phyloP scores from a whole-genome alignment of 2,113 vertebrate genomes.

The Peromyscus polionotus region DNA sequence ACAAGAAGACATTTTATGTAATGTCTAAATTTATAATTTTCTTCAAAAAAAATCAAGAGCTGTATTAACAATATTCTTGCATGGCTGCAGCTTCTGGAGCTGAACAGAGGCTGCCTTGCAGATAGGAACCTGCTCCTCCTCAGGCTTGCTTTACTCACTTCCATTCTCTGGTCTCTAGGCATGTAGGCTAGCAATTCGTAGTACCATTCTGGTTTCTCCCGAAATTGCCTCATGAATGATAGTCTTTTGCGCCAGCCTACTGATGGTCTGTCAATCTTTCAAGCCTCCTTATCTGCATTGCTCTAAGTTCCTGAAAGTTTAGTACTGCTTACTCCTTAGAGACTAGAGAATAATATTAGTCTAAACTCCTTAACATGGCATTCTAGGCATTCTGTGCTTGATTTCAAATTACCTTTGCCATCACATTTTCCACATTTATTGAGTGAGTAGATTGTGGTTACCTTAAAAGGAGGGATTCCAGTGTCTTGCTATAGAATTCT shows the following conservation, averaged over 20 bases:
- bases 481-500: background rate
- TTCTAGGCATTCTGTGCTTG: slow-evolving; percentile 48
- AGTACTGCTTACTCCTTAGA: background rate
- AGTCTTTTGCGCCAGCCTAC: background rate
- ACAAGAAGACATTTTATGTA: slow-evolving; percentile 32
- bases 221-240: background rate
- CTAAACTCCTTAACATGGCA: slow-evolving; percentile 24
- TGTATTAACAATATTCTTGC: background rate
- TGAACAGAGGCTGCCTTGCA: background rate
- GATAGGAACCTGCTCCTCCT: background rate
- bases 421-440: slow-evolving; percentile 40
- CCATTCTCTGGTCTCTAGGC: background rate
- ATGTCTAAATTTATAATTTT: slow-evolving; percentile 6
- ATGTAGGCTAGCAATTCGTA: background rate
- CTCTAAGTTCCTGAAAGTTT: slow-evolving; percentile 15
- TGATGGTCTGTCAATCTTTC: background rate
- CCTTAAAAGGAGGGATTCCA: slow-evolving; percentile 19
- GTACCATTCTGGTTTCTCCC: slow-evolving; percentile 1
- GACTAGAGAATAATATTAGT: slow-evolving; percentile 51
- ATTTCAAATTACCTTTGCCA: slow-evolving; percentile 49
- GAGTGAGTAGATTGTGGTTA: background rate
- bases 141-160: background rate
- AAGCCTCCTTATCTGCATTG: background rate
- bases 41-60: background rate
- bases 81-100: background rate